These are phyloP conservation scores for Laticauda colubrina DNA, from an alignment of 2,113 vertebrate genomes.

Conservation along the genomic window DNA sequence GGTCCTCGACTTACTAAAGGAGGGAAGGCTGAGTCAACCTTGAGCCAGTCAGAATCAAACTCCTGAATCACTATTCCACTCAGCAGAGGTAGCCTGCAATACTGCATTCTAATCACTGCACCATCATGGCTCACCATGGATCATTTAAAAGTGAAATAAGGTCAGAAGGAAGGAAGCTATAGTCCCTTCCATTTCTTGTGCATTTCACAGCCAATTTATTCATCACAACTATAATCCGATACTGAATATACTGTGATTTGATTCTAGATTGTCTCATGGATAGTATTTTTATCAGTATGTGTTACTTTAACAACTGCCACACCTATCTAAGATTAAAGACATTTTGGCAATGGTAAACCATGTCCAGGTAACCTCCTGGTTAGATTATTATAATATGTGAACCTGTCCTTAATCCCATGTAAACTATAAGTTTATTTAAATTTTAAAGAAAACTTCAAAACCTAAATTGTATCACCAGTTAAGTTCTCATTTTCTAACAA, in stretches of 20 bases:
- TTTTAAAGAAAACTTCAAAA: not conserved
- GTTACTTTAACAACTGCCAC: not conserved
- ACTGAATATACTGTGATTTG: not conserved
- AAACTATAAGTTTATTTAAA: not conserved
- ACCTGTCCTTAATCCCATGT: not conserved
- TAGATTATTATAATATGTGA: not conserved
- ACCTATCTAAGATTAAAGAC: not conserved
- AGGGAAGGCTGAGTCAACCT: no score
- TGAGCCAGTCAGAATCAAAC: no score
- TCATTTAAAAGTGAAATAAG: not conserved
- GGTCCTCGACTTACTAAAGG: no score
- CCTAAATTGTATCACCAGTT: not conserved
- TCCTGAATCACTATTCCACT: no score
- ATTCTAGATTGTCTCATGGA: not conserved
- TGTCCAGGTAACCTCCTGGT: not conserved
- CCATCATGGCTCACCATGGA: not conserved
- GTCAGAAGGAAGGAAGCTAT: not conserved
- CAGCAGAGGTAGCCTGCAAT: no score
- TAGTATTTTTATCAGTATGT: not conserved
- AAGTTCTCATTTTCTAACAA: not conserved
- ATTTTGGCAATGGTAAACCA: not conserved
- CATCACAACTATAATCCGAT: not conserved
- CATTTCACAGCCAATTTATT: not conserved
- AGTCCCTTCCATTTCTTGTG: not conserved
- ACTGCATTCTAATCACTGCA: no score